These are phyloP conservation scores for Steinernema scapterisci DNA, from an alignment of 2,888 invertebrate species.

Conservation along the genomic window DNA sequence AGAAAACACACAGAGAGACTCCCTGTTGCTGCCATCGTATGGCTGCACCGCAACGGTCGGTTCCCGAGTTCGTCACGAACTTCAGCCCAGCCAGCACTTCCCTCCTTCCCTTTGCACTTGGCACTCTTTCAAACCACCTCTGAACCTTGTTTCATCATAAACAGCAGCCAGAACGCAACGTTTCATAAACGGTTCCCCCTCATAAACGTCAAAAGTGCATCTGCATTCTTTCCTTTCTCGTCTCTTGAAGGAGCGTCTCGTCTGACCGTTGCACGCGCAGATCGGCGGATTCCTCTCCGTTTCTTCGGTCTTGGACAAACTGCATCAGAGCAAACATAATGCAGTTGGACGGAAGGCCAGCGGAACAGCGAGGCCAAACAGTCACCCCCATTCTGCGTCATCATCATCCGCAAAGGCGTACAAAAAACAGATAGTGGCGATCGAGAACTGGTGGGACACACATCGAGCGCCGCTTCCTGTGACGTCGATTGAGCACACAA, in stretches of 20 bases:
- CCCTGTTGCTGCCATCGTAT: too few species aligned
- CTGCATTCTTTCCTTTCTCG: too few species aligned
- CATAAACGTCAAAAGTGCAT: too few species aligned
- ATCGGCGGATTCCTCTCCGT: not conserved
- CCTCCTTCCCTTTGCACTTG: too few species aligned
- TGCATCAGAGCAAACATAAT: constrained; percentile 11
- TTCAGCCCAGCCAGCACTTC: too few species aligned
- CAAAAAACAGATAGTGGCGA: not conserved
- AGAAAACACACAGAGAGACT: not conserved
- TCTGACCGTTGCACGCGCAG: not conserved
- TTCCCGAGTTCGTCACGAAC: too few species aligned
- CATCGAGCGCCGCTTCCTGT: not conserved
- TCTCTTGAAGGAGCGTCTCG: not conserved
- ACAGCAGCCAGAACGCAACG: too few species aligned
- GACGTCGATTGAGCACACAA: not conserved
- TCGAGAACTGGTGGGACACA: not conserved
- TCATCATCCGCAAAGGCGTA: constrained; percentile 5
- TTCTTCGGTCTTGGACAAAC: not conserved
- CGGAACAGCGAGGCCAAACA: constrained; percentile 8
- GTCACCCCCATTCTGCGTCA: constrained; percentile 26
- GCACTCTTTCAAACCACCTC: too few species aligned
- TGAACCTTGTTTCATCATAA: too few species aligned
- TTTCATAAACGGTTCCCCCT: too few species aligned
- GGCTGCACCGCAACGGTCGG: constrained; percentile 4
- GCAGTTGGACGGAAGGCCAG: constrained; percentile 10